Evolutionary conservation across 2,113 vertebrate genomes (phyloP).

Genomic region (Anoura caudifer): DNA sequence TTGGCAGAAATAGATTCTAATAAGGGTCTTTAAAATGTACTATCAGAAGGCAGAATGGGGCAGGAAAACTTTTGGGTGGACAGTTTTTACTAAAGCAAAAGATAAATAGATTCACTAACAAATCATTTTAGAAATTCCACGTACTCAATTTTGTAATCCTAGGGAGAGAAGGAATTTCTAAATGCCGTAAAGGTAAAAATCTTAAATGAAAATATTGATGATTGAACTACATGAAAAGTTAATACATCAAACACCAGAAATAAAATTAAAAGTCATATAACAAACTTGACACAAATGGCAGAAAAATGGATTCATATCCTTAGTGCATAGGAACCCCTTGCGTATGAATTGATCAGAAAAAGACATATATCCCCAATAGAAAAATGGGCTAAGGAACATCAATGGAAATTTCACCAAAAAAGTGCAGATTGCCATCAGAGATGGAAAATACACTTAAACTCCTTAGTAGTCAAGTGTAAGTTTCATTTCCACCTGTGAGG

Average conservation of each 20-base stretch:
- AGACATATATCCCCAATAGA: neutral
- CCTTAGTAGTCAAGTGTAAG: neutral
- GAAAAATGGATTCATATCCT: neutral
- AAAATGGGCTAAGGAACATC: neutral
- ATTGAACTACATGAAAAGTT: neutral
- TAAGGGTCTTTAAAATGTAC: constrained; percentile 11
- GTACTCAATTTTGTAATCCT: neutral
- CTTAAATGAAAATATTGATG: constrained; percentile 13
- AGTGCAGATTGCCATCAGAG: neutral
- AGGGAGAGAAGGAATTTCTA: constrained; percentile 21
- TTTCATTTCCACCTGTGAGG: neutral
- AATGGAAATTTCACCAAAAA: neutral
- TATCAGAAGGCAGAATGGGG: neutral
- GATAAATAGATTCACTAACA: neutral
- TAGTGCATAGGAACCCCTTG: neutral
- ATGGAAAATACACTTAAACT: neutral
- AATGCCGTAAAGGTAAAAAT: constrained; percentile 36
- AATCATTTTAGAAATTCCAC: neutral
- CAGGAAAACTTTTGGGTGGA: constrained; percentile 10
- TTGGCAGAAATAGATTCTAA: constrained; percentile 22
- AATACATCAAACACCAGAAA: neutral
- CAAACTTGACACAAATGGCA: neutral
- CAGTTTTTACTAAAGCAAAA: constrained; percentile 32
- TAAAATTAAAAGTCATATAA: constrained; percentile 1
- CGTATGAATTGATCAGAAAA: neutral